Evolutionary conservation across 2,888 invertebrate species (phyloP).

Genomic region (Patella depressa): DNA sequence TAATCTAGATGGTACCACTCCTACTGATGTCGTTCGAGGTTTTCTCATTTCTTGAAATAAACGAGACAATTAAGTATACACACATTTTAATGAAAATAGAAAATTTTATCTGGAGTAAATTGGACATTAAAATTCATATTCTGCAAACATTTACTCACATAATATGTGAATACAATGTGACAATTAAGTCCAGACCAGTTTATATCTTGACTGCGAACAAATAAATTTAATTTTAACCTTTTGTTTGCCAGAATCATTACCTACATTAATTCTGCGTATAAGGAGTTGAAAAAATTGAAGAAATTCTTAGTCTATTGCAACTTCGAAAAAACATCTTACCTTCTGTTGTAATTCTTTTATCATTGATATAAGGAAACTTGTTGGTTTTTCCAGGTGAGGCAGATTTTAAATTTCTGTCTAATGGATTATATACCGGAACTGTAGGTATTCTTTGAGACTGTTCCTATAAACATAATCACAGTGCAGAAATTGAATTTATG

Average conservation of each 20-base stretch:
- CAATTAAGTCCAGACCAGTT: too few relatives aligned
- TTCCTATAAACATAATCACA: constrained; percentile 35
- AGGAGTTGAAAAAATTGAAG: neutral
- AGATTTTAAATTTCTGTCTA: constrained; percentile 49
- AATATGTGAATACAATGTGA: too few relatives aligned
- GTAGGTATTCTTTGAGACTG: constrained; percentile 49
- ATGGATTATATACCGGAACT: constrained; percentile 58
- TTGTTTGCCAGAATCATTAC: too few relatives aligned
- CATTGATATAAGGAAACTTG: constrained; percentile 59
- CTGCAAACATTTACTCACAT: too few relatives aligned
- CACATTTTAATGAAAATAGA: constrained; percentile 15
- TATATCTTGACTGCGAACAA: too few relatives aligned
- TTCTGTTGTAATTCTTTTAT: constrained; percentile 49
- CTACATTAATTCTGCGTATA: too few relatives aligned
- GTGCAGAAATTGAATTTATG: neutral
- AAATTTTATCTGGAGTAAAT: neutral
- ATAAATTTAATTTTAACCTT: too few relatives aligned
- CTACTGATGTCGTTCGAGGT: constrained; percentile 57
- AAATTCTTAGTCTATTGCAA: neutral
- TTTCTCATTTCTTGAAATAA: constrained; percentile 58
- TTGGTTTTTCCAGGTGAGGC: constrained; percentile 46
- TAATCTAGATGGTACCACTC: constrained; percentile 58
- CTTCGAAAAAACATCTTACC: constrained; percentile 38
- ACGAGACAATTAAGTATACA: neutral
- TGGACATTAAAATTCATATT: too few relatives aligned